Conservation (phyloP, 2,888 invertebrate genomes). For the Lasioglossum oenotherae region DNA sequence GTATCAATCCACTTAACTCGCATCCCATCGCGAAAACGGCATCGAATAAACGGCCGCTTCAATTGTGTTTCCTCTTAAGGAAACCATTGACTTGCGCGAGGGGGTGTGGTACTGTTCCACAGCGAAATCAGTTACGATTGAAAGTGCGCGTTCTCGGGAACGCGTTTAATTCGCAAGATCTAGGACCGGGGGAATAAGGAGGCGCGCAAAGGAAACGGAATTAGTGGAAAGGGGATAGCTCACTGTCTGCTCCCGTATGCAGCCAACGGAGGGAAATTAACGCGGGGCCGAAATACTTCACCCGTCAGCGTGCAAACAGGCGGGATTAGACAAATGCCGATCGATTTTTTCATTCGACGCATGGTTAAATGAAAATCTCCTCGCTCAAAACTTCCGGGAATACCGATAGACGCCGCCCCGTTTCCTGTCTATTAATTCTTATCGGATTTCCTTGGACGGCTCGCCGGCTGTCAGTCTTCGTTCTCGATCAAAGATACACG, state of each 20-base stretch:
- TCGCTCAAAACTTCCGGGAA: background rate
- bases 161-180: slow-evolving; percentile 39
- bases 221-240: slow-evolving; percentile 33
- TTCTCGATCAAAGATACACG: background rate
- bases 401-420: background rate
- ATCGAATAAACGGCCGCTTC: background rate
- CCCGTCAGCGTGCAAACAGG: background rate
- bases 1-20: slow-evolving; percentile 32
- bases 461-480: background rate
- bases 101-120: background rate
- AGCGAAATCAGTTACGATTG: background rate
- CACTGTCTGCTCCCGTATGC: slow-evolving; percentile 33
- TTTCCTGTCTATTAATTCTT: background rate
- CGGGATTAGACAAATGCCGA: slow-evolving; percentile 31
- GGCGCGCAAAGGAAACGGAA: slow-evolving; percentile 26
- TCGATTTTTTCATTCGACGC: slow-evolving; percentile 5
- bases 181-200: background rate
- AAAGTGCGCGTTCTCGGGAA: background rate
- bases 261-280: slow-evolving; percentile 44
- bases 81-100: background rate
- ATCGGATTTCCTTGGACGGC: background rate
- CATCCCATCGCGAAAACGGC: slow-evolving; percentile 18
- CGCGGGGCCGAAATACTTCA: slow-evolving; percentile 36
- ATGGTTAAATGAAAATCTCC: background rate
- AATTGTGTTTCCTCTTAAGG: slow-evolving; percentile 1